Conservation (phyloP, 2,113 vertebrate species). For the Dromaius novaehollandiae region DNA sequence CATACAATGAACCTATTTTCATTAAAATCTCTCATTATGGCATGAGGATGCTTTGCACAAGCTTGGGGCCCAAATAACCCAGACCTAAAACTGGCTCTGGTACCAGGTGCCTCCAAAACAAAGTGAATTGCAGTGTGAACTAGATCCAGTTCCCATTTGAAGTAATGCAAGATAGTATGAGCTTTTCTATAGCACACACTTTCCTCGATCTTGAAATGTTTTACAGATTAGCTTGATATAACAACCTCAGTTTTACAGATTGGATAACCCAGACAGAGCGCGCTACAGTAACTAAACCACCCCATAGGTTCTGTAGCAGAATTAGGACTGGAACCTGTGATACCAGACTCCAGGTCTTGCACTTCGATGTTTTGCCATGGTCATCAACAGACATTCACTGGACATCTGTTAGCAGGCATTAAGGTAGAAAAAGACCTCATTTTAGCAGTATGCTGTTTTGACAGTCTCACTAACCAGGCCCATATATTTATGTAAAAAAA, state of each 20-base stretch:
- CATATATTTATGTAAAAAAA: no score
- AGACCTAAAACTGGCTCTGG: not conserved
- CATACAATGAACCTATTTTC: rapidly evolving
- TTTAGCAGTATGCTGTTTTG: not conserved
- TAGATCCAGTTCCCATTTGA: not conserved
- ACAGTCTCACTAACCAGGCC: not conserved
- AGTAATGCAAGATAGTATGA: not conserved
- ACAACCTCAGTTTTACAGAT: not conserved
- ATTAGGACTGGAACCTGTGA: not conserved
- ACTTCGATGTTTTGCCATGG: rapidly evolving
- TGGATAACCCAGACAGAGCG: not conserved
- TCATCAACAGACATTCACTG: not conserved
- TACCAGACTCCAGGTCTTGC: not conserved
- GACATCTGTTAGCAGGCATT: not conserved
- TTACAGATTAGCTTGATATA: not conserved
- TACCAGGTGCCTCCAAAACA: not conserved
- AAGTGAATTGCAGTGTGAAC: not conserved
- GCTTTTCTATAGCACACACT: not conserved
- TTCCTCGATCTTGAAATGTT: not conserved
- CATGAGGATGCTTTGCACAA: not conserved
- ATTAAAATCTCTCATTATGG: not conserved
- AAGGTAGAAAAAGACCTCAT: not conserved
- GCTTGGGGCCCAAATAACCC: rapidly evolving
- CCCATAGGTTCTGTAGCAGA: not conserved
- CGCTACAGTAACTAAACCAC: not conserved